Base-by-base conservation (phyloP, 2,797 vertebrate species). In the Myotis findleyi region DNA sequence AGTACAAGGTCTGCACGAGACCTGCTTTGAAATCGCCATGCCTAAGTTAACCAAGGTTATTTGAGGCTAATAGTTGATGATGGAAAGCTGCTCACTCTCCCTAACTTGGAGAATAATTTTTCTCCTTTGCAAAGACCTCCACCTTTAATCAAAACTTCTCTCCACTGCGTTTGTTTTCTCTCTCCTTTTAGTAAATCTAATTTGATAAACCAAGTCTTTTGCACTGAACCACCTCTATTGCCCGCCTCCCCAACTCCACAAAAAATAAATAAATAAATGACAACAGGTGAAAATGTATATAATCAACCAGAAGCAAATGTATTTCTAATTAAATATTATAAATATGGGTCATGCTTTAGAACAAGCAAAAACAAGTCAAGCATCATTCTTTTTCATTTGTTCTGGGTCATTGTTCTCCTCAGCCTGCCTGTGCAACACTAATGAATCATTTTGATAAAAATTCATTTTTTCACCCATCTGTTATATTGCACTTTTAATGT, bases 311-410 rank as follows among this genome's bases (percentile, higher is more conserved):
- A 97, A 98, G 94, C 73, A 87, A 98, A 97, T 87, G 95, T 3
- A 98, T 97, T 95, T 97, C 85, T 97, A 97, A 98, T 98, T 97
- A 96, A 96, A 94, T 96, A 76, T 97, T 97, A 96, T 95, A 92
- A 98, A 97, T 97, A 95, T 93, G 53, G 96, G 97, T 97, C 96
- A 97, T 80, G 57, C 36, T 92, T 97, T 93, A 71, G 64, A 97
- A 94, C 93, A 97, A 97, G 79, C 87, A 97, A 98, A 87, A 53
- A 72, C 92, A 97, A 98, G 97, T 96, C 93, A 97, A 96, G 89
- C 94, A 96, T 97, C 89, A 87, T 97, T 97, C 94, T 97, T 98
- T 94, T 95, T 97, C 49, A 98, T 98, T 98, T 98, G 95, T 98
- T 98, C 97, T 68, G 93, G 98, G 96, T 97, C 98, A 97, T 97